These are phyloP conservation scores for Prionailurus viverrinus DNA, from an alignment of 2,113 vertebrate genomes.

Conservation along the genomic window DNA sequence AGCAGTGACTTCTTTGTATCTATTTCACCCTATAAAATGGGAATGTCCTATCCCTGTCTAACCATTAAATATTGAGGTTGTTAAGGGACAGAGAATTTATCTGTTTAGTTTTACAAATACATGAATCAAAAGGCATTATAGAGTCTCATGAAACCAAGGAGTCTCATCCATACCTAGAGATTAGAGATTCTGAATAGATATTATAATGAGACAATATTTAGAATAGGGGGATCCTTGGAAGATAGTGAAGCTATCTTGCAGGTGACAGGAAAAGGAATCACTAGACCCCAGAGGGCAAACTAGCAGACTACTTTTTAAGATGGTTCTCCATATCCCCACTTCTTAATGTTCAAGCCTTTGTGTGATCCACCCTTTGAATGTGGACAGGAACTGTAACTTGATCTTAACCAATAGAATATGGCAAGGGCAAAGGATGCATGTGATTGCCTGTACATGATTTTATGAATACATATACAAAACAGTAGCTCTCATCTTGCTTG, in stretches of 20 bases:
- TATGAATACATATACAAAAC: background rate
- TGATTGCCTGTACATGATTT: background rate
- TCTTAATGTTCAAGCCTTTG: background rate
- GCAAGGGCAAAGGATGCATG: background rate
- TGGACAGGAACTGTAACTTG: background rate
- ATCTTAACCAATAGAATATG: background rate
- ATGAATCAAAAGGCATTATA: background rate
- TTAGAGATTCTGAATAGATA: background rate
- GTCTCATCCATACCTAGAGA: background rate
- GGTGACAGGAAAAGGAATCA: background rate
- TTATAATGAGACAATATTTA: background rate
- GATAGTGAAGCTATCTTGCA: background rate
- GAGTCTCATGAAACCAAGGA: background rate
- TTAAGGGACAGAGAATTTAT: background rate
- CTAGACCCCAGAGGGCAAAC: background rate
- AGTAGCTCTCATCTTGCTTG: background rate
- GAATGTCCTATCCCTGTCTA: background rate
- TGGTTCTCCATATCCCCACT: background rate
- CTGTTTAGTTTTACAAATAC: background rate
- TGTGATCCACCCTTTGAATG: background rate
- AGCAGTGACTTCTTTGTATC: background rate
- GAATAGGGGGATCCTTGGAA: background rate
- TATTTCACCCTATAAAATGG: background rate
- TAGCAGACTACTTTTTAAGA: background rate
- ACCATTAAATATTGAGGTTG: background rate